Base-by-base conservation (phyloP, 2,797 vertebrate genomes). In the Pipistrellus pipistrellus region DNA sequence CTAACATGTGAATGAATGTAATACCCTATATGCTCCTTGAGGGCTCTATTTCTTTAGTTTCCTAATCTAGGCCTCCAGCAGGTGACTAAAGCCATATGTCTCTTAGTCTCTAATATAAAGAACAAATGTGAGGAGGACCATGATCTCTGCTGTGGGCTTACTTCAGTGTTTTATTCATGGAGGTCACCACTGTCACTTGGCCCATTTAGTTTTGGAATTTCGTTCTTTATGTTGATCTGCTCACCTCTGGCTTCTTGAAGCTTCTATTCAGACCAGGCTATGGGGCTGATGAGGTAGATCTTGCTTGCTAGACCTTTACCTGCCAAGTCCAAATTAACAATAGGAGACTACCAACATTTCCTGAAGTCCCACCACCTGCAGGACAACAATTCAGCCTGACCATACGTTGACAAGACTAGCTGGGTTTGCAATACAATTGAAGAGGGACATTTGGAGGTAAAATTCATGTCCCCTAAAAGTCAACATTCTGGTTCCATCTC, bases 101-200 rank as follows among this genome's bases (percentile, higher is more conserved):
- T 4, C 57, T 85, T 92, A 82, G 18, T 62, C 14, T 83, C 13
- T 90, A 85, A 17, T 77, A 91, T 17, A 21, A 75, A 93, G 15
- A 90, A 38, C 27, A 68, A 82, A 27, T 85, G 53, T n/a, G 14
- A 77, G 27, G 17, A 84, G 3, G 27, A 57, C 44, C 20, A 78
- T 78, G 9, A 17, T 71, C 44, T 83, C 48, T 59, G 8, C 10
- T 93, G 15, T 91, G 46, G 38, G 23, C 64, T 90, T 80, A 76
- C 21, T 72, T 95, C 62, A 87, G 2, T 84, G 25, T 62, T 93
- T 78, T 9, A 57, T 14, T 82, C 80, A 95, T 21, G 66, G 55
- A 69, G 21, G n/a, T 23, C 41, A 73, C 21, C 30, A 68, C 15
- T 88, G 17, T 32, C 72, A n/a, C 32, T 77, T 77, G 46, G 23